Conservation (phyloP, 2,888 invertebrate genomes). For the Philaethria dido region DNA sequence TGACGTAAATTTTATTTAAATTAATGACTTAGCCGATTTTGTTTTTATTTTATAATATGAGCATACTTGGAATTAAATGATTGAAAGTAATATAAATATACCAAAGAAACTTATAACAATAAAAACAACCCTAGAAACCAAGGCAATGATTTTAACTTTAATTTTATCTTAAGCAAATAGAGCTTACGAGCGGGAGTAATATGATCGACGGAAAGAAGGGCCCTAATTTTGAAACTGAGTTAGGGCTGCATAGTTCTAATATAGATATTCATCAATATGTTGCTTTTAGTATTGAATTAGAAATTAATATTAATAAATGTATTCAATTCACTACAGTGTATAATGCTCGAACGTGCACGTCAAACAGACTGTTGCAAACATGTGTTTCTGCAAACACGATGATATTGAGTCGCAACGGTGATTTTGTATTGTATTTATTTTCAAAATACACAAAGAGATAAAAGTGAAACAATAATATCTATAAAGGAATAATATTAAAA, state of each 20-base stretch:
- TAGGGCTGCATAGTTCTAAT: slow-evolving; percentile 11
- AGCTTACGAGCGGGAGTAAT: slow-evolving; percentile 22
- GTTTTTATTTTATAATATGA: too few relatives aligned
- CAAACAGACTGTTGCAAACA: background rate
- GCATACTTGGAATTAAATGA: too few relatives aligned
- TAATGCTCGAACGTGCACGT: background rate
- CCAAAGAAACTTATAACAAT: background rate
- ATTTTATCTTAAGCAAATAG: slow-evolving; percentile 28
- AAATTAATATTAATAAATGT: background rate
- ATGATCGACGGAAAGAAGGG: slow-evolving; percentile 24
- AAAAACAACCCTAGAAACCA: background rate
- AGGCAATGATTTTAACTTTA: slow-evolving; percentile 15
- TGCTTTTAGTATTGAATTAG: background rate
- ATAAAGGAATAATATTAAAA: too few relatives aligned
- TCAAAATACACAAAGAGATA: slow-evolving; percentile 7
- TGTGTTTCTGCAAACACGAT: background rate
- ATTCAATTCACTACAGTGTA: slow-evolving; percentile 5
- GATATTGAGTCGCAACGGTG: slow-evolving; percentile 1
- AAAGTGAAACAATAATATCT: slow-evolving; percentile 5
- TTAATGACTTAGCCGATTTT: too few relatives aligned
- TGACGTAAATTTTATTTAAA: too few relatives aligned
- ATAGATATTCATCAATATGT: slow-evolving; percentile 1
- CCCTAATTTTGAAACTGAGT: slow-evolving; percentile 21
- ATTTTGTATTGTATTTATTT: slow-evolving; percentile 8
- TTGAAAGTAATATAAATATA: too few relatives aligned